Base-by-base conservation (phyloP, 2,113 vertebrate genomes). In the Gopherus flavomarginatus region DNA sequence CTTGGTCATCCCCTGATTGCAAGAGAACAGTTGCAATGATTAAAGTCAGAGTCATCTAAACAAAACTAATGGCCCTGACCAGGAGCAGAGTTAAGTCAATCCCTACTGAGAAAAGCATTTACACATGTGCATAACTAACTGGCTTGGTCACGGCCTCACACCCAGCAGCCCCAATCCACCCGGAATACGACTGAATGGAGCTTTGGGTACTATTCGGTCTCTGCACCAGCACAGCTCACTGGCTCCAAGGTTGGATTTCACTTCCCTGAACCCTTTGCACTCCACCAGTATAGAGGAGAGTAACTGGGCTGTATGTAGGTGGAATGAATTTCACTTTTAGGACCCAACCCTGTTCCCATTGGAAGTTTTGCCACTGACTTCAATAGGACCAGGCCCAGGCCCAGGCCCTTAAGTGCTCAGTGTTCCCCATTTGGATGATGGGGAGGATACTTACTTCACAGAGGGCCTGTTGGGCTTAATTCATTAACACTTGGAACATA, bases 171-270 rank as follows among this genome's bases (percentile, higher is more conserved):
- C 24, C 56, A 57, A 27, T 75, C 75, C 0, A 0, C 35, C 11
- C 0, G 0, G 84, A 5, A 86, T 4, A 49, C 44, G 42, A 69
- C 22, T 0, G 10, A 42, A 49, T 0, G 59, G 11, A 2, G 9
- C 16, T n/a, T 0, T 24, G 65, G 53, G 29, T 93, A 56, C 47
- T 24, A 22, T 3, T 8, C 42, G 27, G 52, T 26, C 35, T 75
- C 35, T n/a, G 3, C 50, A 79, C 88, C 0, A 78, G 53, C 38
- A 86, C 72, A 27, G 3, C 11, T 6, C 81, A 17, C 44, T 14
- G 5, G 24, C 22, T 69, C 22, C 79, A 87, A 16, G 29, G 84
- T 0, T 8, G 72, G 19, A 11, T 1, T 5, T 35, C 29, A 19
- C 17, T 50, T 11, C 50, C 50, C 72, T 59, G 14, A n/a, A 8